A percentile compares a stretch with the other conserved stretches of the same genome.
Evolutionary conservation across 2,797 vertebrate species (phyloP).

Genomic region (Telmatherina bonti): DNA sequence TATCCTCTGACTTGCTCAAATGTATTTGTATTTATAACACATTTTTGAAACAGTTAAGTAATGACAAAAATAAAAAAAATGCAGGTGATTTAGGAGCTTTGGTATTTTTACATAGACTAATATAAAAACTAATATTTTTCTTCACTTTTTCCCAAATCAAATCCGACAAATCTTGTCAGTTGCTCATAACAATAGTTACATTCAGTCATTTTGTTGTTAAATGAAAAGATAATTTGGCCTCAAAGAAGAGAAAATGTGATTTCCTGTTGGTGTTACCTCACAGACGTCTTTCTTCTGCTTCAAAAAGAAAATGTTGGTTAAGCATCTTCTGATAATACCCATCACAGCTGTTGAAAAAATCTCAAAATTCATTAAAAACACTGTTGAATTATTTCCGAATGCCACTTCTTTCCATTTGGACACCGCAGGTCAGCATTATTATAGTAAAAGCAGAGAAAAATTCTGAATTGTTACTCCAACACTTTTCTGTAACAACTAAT

Average conservation of each 20-base stretch:
- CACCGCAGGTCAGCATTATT: slow-evolving; percentile 46
- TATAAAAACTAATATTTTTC: too few species aligned
- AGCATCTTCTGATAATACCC: background rate
- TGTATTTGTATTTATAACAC: too few species aligned
- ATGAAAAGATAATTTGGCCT: background rate
- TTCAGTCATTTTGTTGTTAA: background rate
- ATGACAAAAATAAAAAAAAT: too few species aligned
- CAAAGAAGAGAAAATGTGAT: background rate
- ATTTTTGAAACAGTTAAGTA: too few species aligned
- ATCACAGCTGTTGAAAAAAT: background rate
- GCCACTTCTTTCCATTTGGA: slow-evolving; percentile 19
- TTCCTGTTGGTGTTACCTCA: background rate
- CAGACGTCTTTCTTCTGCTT: background rate
- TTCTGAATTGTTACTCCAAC: slow-evolving; percentile 21
- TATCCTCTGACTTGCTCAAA: too few species aligned
- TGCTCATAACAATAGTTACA: background rate
- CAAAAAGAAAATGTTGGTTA: too few species aligned
- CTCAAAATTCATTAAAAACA: background rate
- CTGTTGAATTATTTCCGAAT: background rate
- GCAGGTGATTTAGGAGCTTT: too few species aligned
- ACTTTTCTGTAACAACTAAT: slow-evolving; percentile 25
- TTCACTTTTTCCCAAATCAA: background rate
- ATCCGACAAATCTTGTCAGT: background rate
- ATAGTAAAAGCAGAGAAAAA: slow-evolving; percentile 18
- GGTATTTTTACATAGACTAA: too few species aligned